These are phyloP conservation scores for Trypoxylus dichotomus DNA, from an alignment of 1,140 invertebrate species.

Conservation along the genomic window DNA sequence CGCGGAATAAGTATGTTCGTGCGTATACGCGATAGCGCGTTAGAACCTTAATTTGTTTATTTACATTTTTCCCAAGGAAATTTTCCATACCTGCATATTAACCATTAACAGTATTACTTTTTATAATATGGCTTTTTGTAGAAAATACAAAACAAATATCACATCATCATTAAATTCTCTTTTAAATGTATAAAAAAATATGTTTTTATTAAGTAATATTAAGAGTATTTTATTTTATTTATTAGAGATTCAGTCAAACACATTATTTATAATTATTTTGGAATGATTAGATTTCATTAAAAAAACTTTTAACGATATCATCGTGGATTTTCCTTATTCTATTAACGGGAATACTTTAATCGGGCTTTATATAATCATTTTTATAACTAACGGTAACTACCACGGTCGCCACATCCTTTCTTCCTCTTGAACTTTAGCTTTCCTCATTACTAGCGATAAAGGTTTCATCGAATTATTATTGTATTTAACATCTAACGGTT, in stretches of 20 bases:
- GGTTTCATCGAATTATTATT: slow-evolving; percentile 63
- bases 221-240: slow-evolving; percentile 14
- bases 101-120: not conserved
- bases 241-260: slow-evolving; percentile 7
- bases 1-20: not conserved
- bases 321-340: not conserved
- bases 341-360: slow-evolving; percentile 24
- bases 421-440: slow-evolving; percentile 57
- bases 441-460: slow-evolving; percentile 70
- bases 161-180: not conserved
- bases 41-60: too few relatives aligned
- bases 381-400: slow-evolving; percentile 54
- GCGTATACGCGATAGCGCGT: not conserved
- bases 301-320: too few relatives aligned
- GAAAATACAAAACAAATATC: not conserved
- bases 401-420: slow-evolving; percentile 67
- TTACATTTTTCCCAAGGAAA: not conserved
- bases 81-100: not conserved
- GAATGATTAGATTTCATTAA: not conserved
- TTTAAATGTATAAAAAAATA: not conserved
- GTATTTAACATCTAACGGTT: slow-evolving; percentile 53
- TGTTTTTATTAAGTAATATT: not conserved
- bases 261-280: slow-evolving; percentile 23
- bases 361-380: not conserved
- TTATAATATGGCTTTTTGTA: not conserved